These are phyloP conservation scores for Orgyia antiqua DNA, from an alignment of 2,888 invertebrate species.

Conservation along the genomic window DNA sequence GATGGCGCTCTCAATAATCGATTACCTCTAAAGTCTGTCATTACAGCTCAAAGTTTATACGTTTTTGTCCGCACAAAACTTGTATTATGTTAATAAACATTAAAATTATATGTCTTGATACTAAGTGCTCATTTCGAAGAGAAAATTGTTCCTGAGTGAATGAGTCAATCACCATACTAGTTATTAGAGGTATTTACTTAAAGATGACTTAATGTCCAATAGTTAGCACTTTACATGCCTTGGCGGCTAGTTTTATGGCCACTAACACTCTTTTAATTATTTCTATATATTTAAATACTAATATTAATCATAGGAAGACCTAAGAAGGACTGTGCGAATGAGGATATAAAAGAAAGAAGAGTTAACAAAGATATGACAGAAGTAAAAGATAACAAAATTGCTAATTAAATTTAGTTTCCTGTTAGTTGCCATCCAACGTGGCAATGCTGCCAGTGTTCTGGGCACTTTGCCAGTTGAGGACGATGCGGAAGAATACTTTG, in stretches of 20 bases:
- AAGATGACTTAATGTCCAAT: conserved; percentile 48
- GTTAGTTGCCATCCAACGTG: too few relatives aligned
- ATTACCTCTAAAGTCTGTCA: conserved; percentile 20
- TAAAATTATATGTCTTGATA: conserved; percentile 22
- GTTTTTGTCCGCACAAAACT: conserved; percentile 11
- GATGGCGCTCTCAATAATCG: too few relatives aligned
- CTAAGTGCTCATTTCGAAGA: conserved; percentile 29
- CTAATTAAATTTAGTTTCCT: too few relatives aligned
- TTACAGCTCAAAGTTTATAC: conserved; percentile 16
- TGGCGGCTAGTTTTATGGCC: conserved; percentile 39
- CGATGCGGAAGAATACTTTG: too few relatives aligned
- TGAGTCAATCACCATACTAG: conserved; percentile 33
- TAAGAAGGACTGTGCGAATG: too few relatives aligned
- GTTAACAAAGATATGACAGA: too few relatives aligned
- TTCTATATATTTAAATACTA: conserved; percentile 30
- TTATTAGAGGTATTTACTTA: conserved; percentile 43
- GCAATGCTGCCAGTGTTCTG: too few relatives aligned
- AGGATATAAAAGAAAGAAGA: too few relatives aligned
- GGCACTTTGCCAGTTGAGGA: too few relatives aligned
- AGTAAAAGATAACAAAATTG: too few relatives aligned
- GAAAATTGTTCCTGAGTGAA: conserved; percentile 31
- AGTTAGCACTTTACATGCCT: conserved; percentile 41
- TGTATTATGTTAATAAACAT: conserved; percentile 22
- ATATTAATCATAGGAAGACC: too few relatives aligned
- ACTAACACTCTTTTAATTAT: conserved; percentile 42